Evolutionary conservation across 2,888 invertebrate genomes (phyloP), one percentile per base, ranked within the genome.

Genomic region (Plutella xylostella): DNA sequence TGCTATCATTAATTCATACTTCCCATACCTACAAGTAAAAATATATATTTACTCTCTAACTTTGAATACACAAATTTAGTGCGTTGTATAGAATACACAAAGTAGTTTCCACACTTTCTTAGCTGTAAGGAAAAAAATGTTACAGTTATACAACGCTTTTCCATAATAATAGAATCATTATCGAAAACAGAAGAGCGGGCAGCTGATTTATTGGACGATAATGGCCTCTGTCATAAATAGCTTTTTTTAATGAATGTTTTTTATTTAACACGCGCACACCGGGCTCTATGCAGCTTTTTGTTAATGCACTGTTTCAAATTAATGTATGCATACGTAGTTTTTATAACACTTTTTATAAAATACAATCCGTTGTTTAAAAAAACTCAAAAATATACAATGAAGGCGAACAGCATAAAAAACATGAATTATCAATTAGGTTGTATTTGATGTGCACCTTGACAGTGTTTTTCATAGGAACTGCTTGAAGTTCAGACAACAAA

Each of bases 91-190:
- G 15, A 35, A 19, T 37, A 20, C 5, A 20, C 21, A 48, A 63
- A 60, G 58, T 57, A 4, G 5, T 42, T 49, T 76, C 80, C 70
- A 69, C 56, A 64, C 48, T 60, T 48, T 39, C 28, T 7, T 47
- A 61, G 21, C 60, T 30, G 30, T 45, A 51, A 56, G 60, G 63
- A 75, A 76, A 72, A n/a, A 75, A 80, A 77, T 74, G 77, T 75
- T 78, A 79, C 83, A 82, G 83, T 82, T 80, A 82, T 77, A 78
- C 76, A 80, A 82, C 80, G 79, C 78, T 79, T 83, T 80, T 78
- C 83, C 80, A 78, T 83, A 82, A 83, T 82, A 83, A 83, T 83
- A 82, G 83, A 83, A 83, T 83, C 82, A 83, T 83, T 82, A 82
- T 82, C 74, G 80, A 82, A 82, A 83, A 82, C 83, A 83, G 83